Base-by-base conservation (phyloP, 2,888 invertebrate genomes). In the Cerceris rybyensis region DNA sequence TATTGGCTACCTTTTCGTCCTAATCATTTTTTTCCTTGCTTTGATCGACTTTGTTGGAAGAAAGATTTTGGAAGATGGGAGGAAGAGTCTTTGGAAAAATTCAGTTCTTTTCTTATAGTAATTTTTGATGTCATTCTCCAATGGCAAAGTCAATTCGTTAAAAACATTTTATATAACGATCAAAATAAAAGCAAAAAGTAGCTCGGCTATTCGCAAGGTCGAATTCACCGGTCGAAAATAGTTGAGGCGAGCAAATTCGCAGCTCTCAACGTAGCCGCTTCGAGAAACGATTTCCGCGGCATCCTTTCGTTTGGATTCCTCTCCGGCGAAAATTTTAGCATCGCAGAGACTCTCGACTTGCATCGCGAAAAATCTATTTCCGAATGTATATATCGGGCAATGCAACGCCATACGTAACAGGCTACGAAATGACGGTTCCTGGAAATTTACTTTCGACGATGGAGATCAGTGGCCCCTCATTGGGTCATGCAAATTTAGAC, bases 401-500 rank as follows among this genome's bases (percentile, higher is more conserved):
- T 72, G 74, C 54, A 55, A 43, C 50, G 77, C 58, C 68, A 82
- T 46, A 17, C 16, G 66, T 65, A 28, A 70, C 66, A 70, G 43
- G 58, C 5, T 28, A 39, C 70, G 69, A 69, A 70, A 76, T 75
- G 70, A 78, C 74, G 71, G 63, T 87, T 84, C 87, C 78, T 67
- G 80, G 87, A 85, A 87, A 85, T 78, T 83, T 74, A 68, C 84
- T 84, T 81, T 82, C 85, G 79, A 75, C 73, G 71, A 67, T 72
- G 76, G 81, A 71, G 85, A 85, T 85, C 85, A 80, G 60, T 75
- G 81, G 85, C 85, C 85, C 77, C 83, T 67, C 70, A 76, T 81
- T 85, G 73, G 85, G 81, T 83, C 85, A 71, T 67, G 81, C 85
- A 85, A 85, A 85, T 85, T 81, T 85, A 85, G 81, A 81, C 65